Base-by-base conservation (phyloP, 2,113 vertebrate genomes). In the Pica pica region DNA sequence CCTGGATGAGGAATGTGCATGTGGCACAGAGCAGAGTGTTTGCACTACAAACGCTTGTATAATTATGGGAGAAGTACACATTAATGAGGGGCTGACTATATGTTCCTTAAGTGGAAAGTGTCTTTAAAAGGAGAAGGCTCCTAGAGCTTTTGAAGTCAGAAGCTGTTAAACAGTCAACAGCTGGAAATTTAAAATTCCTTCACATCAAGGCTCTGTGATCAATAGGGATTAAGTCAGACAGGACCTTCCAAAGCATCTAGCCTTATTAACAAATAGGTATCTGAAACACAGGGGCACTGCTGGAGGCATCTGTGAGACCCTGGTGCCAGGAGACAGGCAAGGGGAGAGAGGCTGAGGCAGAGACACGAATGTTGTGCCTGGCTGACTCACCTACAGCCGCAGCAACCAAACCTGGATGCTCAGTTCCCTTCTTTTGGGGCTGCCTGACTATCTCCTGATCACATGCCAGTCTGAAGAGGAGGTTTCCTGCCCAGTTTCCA, bases 101-200 rank as follows among this genome's bases (percentile, higher is more conserved):
- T 90, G 80, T 93, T 92, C 76, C 78, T 55, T 73, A 92, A 96
- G 76, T 75, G 78, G 44, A 83, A 95, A 87, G 86, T 77, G 83
- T 95, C 64, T 93, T 97, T 94, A 92, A 97, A 94, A 93, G 79
- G 73, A 95, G 28, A 83, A 81, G 61, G 53, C 47, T 93, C 65
- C 88, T 75, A 24, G 35, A 80, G 90, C 83, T 96, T 97, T 96
- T 94, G 90, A 95, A 95, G 95, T 94, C 77, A 73, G 92, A 76
- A 92, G 83, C 0, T 93, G 90, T 94, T 95, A 94, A 96, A 90
- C 80, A 94, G 94, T 79, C 89, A 57, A 85, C 23, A 7, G 85
- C 79, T 93, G 90, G 93, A 96, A 94, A 96, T 96, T 68, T 89
- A 84, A 93, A 96, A 96, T 96, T 94, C 92, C 52, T 94, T 95